Conservation (phyloP, 2,113 vertebrate genomes). For the Motacilla alba region DNA sequence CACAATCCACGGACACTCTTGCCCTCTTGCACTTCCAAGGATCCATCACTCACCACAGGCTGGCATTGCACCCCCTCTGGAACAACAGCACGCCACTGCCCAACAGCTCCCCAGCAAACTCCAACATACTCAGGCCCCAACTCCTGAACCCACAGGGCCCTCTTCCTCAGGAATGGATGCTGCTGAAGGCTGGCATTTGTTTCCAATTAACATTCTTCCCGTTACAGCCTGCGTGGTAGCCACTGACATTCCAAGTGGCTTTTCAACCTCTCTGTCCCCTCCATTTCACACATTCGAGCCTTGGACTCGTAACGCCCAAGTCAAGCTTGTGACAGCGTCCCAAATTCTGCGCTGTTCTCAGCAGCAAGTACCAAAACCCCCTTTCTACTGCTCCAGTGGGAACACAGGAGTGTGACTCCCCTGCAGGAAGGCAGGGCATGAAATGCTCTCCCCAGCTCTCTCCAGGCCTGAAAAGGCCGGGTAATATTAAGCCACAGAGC, state of each 20-base stretch:
- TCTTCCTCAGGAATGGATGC: not conserved
- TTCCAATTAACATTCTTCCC: not conserved
- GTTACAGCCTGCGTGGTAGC: not conserved
- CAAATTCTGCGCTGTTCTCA: not conserved
- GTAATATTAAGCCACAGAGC: not conserved
- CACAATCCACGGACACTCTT: not conserved
- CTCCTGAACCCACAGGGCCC: not conserved
- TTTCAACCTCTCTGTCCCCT: not conserved
- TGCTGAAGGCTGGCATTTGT: not conserved
- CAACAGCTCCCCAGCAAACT: not conserved
- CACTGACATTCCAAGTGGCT: not conserved
- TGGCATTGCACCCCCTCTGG: not conserved
- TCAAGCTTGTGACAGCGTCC: not conserved
- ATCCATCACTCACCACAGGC: accelerated
- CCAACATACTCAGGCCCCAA: not conserved
- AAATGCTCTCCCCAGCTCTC: not conserved
- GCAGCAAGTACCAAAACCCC: not conserved
- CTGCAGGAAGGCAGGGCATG: not conserved
- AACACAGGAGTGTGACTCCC: not conserved
- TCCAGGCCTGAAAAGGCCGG: not conserved
- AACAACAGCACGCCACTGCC: not conserved
- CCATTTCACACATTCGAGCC: not conserved
- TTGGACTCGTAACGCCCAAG: not conserved
- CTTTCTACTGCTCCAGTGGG: not conserved
- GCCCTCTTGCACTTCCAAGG: not conserved